Evolutionary conservation across 2,888 invertebrate species (phyloP), one percentile per base, ranked within the genome.

Genomic region (Zootermopsis nevadensis): DNA sequence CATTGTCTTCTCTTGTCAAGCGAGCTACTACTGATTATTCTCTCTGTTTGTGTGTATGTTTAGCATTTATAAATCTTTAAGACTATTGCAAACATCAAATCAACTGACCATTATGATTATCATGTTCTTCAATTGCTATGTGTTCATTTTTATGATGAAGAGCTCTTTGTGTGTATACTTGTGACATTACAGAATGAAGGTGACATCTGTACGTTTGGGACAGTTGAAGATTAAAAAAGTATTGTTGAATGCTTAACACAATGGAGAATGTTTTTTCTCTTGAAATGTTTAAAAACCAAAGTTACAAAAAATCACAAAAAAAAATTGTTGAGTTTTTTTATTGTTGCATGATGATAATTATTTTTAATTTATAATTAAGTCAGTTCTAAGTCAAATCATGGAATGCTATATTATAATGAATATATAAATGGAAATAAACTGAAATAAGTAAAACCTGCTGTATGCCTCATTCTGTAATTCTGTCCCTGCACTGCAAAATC

Each of bases 251-350:
- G 79, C 31, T 38, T 79, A 33, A 79, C 19, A 79, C 35, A 79
- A 79, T 66, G 79, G 74, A 79, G 66, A 79, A 48, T 48, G 42
- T 31, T 74, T 79, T 55, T 33, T 79, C 66, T 79, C 79, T 79
- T 27, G 33, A 77, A 77, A 77, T 30, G 77, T 77, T 77, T 77
- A 77, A 76, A 76, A 79, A 79, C 55, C 53, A 79, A 79, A 79
- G 79, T 60, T 79, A 79, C 31, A 79, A 79, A 76, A 74, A 74
- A 74, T 35, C 15, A 22, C 12, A 69, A 30, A 33, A 79, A 60
- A 66, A 79, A 33, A 79, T 79, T 79, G 79, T 79, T 79, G 79
- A 79, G 79, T 79, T 79, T 79, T 48, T 77, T 79, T 79, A 79
- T 79, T 79, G 79, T 79, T 79, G 79, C 79, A 66, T 79, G 79